Evolutionary conservation across 2,113 vertebrate genomes (phyloP).

Genomic region (Anhinga anhinga): DNA sequence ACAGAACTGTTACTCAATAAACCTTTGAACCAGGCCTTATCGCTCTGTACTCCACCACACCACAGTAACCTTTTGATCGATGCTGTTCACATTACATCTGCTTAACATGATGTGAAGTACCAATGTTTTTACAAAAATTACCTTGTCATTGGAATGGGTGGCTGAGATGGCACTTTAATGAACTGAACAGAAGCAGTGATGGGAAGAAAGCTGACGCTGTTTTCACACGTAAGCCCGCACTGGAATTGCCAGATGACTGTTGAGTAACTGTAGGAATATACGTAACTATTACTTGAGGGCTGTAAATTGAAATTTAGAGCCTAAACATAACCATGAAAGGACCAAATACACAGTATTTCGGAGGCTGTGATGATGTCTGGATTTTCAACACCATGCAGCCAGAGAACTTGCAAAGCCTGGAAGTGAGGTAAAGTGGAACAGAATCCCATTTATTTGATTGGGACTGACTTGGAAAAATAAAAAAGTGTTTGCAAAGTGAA

Average conservation of each 20-base stretch:
- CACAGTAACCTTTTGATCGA: background rate
- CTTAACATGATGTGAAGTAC: background rate
- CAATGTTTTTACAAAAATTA: background rate
- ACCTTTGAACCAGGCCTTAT: background rate
- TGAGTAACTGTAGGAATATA: constrained; percentile 75
- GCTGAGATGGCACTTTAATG: constrained; percentile 75
- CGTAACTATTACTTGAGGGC: background rate
- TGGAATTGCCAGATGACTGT: constrained; percentile 78
- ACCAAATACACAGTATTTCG: background rate
- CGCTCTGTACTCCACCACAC: background rate
- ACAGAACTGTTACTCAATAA: background rate
- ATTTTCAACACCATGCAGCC: background rate
- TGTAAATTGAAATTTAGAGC: background rate
- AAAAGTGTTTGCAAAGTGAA: background rate
- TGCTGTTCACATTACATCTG: background rate
- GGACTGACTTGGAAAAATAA: background rate
- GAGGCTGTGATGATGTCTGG: background rate
- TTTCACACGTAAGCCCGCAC: constrained; percentile 78
- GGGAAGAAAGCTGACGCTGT: constrained; percentile 72
- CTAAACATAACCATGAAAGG: background rate
- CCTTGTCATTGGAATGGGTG: constrained; percentile 79
- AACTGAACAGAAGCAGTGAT: constrained; percentile 88
- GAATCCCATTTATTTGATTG: background rate
- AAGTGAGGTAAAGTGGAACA: background rate
- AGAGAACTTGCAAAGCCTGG: background rate